Evolutionary conservation across 2,113 vertebrate genomes (phyloP).

Genomic region (Dascyllus trimaculatus): DNA sequence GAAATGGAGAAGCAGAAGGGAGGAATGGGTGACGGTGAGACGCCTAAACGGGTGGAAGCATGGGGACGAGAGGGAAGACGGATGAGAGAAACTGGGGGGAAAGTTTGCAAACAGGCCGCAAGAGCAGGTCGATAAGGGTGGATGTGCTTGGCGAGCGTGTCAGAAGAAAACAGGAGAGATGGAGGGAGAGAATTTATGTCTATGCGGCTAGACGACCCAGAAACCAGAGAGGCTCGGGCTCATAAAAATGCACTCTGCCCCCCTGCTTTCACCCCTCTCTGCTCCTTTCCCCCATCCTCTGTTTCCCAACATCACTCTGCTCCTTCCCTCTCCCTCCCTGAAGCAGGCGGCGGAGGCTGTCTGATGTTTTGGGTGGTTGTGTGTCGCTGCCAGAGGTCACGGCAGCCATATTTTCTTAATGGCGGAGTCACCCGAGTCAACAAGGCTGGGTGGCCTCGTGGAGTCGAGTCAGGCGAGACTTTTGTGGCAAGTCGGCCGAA

Average conservation of each 20-base stretch:
- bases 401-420: conserved; percentile 80
- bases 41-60: conserved; percentile 31
- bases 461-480: conserved; percentile 24
- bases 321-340: conserved; percentile 25
- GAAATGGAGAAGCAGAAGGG: conserved; percentile 34
- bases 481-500: conserved; percentile 23
- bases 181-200: conserved; percentile 72
- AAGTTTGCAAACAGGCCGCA: conserved; percentile 72
- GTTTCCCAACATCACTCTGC: conserved; percentile 40
- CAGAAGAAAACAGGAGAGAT: conserved; percentile 43
- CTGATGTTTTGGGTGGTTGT: conserved; percentile 70
- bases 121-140: conserved; percentile 47
- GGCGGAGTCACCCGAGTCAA: conserved; percentile 81
- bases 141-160: conserved; percentile 41
- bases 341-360: conserved; percentile 46
- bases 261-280: conserved; percentile 45
- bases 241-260: conserved; percentile 80
- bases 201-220: conserved; percentile 72
- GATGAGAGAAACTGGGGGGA: conserved; percentile 41
- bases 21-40: conserved; percentile 13
- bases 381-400: conserved; percentile 73
- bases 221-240: conserved; percentile 78
- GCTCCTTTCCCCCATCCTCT: conserved; percentile 39
- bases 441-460: conserved; percentile 73
- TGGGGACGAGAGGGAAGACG: conserved; percentile 22